Evolutionary conservation across 1,140 invertebrate genomes (phyloP).

Genomic region (Zaprionus vittiger): DNA sequence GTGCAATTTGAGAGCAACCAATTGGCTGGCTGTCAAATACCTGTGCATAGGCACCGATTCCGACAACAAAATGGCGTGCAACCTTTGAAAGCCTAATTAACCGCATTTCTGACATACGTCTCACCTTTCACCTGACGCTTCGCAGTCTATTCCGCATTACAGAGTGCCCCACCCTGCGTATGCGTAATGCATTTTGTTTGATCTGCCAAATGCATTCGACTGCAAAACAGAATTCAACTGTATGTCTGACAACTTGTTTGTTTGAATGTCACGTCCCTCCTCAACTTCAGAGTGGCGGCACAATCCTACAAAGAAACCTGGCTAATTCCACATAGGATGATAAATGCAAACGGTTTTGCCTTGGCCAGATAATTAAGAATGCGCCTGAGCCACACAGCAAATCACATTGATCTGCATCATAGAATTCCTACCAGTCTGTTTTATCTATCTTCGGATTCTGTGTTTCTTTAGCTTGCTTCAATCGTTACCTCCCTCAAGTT

Average conservation of each 20-base stretch:
- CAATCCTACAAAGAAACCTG: not conserved
- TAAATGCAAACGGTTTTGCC: not conserved
- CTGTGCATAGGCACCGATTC: slow-evolving; percentile 45
- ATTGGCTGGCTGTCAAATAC: slow-evolving; percentile 67
- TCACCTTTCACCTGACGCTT: slow-evolving; percentile 14
- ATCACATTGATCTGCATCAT: not conserved
- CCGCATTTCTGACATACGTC: slow-evolving; percentile 30
- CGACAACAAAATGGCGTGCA: slow-evolving; percentile 68
- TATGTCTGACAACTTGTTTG: not conserved
- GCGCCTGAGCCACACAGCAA: not conserved
- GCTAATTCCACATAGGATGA: not conserved
- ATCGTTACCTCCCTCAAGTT: not conserved
- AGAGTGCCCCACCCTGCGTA: slow-evolving; percentile 39
- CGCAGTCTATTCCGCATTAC: not conserved
- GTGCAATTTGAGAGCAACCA: slow-evolving; percentile 52
- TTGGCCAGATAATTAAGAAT: not conserved
- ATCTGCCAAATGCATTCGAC: slow-evolving; percentile 52
- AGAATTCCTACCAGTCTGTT: not conserved
- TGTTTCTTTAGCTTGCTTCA: not conserved
- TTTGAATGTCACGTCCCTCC: not conserved
- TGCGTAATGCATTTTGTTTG: slow-evolving; percentile 62
- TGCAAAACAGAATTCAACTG: slow-evolving; percentile 26
- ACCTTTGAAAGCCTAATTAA: slow-evolving; percentile 59
- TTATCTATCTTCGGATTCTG: not conserved
- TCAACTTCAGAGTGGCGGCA: not conserved